Evolutionary conservation across 64 coral and sea anemone species (phyloP).

Genomic region (Pachyseris speciosa): DNA sequence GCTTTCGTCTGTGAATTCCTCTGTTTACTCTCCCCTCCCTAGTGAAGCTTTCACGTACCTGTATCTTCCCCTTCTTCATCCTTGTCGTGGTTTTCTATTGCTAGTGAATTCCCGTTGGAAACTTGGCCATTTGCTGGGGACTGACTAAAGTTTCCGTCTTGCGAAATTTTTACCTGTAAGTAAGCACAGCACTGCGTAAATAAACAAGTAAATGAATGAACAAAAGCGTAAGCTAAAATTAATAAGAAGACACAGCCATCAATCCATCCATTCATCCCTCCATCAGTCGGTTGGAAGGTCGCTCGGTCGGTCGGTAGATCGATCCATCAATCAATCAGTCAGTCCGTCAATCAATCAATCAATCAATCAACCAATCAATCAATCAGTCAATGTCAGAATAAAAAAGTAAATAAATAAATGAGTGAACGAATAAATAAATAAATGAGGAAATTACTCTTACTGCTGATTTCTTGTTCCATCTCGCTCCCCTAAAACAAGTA

Average conservation of each 20-base stretch:
- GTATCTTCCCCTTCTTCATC: constrained; percentile 3
- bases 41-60: background rate
- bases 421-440: too few species aligned
- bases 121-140: background rate
- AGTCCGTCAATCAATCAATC: too few species aligned
- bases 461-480: constrained; percentile 70
- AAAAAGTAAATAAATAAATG: background rate
- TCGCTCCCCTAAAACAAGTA: constrained; percentile 56
- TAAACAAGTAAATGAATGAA: too few species aligned
- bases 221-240: background rate
- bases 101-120: background rate
- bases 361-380: background rate
- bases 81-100: background rate
- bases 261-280: too few species aligned
- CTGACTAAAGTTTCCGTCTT: background rate
- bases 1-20: too few species aligned
- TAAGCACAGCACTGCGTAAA: background rate
- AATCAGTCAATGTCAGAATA: background rate
- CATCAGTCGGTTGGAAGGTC: too few species aligned
- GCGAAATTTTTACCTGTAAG: constrained; percentile 16
- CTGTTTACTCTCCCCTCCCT: background rate
- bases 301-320: too few species aligned
- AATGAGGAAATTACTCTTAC: constrained; percentile 23
- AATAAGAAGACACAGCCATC: background rate
- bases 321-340: too few species aligned